A percentile compares a stretch with the other conserved stretches of the same genome.
Conservation (phyloP, 1,140 invertebrate genomes). For the Oreohelix idahoensis region DNA sequence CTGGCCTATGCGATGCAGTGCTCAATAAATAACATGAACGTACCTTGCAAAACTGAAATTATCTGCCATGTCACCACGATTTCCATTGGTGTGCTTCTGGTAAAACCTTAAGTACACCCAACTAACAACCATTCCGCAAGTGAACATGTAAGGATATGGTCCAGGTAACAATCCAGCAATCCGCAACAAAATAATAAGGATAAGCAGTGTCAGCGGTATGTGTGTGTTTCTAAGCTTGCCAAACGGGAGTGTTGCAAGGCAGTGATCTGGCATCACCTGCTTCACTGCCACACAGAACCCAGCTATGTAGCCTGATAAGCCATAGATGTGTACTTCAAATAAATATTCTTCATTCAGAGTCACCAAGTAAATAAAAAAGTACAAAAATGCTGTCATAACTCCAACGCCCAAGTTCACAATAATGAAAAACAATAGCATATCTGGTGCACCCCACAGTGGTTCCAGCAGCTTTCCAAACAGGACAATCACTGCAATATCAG, state of each 20-base stretch:
- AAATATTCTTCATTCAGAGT: conserved; percentile 88
- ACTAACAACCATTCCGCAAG: conserved; percentile 90
- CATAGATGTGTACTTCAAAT: conserved; percentile 93
- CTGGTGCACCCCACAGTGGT: conserved; percentile 94
- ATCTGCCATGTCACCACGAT: conserved; percentile 93
- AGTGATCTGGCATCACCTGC: conserved; percentile 97
- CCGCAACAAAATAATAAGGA: conserved; percentile 85
- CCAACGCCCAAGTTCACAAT: conserved; percentile 91
- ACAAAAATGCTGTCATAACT: conserved; percentile 85
- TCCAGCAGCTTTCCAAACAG: conserved; percentile 96
- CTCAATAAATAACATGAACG: too few relatives aligned
- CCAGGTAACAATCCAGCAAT: conserved; percentile 87
- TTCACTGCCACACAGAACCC: conserved; percentile 93
- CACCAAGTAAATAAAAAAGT: conserved; percentile 89
- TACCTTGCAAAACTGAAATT: conserved; percentile 97
- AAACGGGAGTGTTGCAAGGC: conserved; percentile 88
- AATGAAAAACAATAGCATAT: conserved; percentile 95
- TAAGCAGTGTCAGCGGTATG: conserved; percentile 87
- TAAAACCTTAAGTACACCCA: conserved; percentile 97
- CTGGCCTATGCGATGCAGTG: too few relatives aligned
- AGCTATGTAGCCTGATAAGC: conserved; percentile 75
- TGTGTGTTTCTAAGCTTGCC: conserved; percentile 89
- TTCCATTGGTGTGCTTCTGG: conserved; percentile 93
- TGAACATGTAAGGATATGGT: conserved; percentile 96
- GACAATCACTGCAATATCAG: conserved; percentile 91